Evolutionary conservation across 2,888 invertebrate genomes (phyloP).

Genomic region (Euzetes globulus): DNA sequence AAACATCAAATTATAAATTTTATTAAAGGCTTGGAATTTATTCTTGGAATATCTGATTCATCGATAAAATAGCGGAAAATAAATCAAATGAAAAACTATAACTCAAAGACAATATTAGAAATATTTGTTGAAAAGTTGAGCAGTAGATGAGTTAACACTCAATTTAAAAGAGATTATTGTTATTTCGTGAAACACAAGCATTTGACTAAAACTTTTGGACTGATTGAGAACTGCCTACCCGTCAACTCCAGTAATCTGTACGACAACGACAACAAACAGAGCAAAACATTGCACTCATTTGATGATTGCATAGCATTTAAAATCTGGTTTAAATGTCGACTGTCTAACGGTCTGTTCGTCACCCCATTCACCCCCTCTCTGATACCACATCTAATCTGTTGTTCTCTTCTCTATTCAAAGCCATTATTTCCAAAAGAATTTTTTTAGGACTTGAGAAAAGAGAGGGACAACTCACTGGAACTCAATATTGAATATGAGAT

Average conservation of each 20-base stretch:
- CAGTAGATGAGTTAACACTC: background rate
- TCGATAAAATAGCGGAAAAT: too few species aligned
- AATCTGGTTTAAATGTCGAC: slow-evolving; percentile 19
- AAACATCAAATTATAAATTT: background rate
- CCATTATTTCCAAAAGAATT: background rate
- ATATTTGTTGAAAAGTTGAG: background rate
- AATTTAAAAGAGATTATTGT: background rate
- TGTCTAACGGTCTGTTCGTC: slow-evolving; percentile 8
- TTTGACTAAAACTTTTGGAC: background rate
- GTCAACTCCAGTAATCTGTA: background rate
- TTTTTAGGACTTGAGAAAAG: background rate
- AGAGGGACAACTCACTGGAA: background rate
- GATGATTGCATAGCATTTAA: background rate
- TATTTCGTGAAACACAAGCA: background rate
- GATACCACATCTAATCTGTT: background rate
- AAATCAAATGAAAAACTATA: too few species aligned
- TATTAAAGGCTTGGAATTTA: too few species aligned
- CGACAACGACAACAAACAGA: slow-evolving; percentile 26
- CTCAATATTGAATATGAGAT: background rate
- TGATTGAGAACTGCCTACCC: slow-evolving; percentile 1
- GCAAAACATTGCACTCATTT: slow-evolving; percentile 23
- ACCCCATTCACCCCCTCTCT: slow-evolving; percentile 2
- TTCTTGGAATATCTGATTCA: too few species aligned
- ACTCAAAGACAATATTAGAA: background rate
- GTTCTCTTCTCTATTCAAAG: background rate